Percentiles rank a stretch among this genome's conserved stretches.
These are phyloP conservation scores for Glareola pratincola DNA, from an alignment of 2,113 vertebrate species.

Conservation along the genomic window DNA sequence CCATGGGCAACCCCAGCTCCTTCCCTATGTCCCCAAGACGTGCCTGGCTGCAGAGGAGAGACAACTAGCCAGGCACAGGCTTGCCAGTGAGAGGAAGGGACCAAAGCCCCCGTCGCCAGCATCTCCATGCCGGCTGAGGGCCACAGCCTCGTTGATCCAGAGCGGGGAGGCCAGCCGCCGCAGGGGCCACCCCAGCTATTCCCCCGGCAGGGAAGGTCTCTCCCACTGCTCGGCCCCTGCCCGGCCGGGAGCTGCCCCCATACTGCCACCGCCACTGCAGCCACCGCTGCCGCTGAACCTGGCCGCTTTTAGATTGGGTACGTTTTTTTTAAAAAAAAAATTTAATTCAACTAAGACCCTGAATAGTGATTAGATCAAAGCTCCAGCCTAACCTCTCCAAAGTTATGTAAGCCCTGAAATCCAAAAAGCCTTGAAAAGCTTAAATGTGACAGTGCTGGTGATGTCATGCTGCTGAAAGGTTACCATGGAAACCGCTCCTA, in stretches of 20 bases:
- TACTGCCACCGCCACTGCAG: rapidly evolving
- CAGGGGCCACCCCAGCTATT: too few relatives aligned
- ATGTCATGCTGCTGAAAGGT: conserved; percentile 56
- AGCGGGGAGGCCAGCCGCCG: rapidly evolving
- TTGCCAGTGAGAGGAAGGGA: not conserved
- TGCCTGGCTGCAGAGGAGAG: not conserved
- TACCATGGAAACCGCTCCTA: conserved; percentile 46
- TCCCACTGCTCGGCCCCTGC: rapidly evolving
- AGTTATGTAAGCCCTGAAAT: conserved; percentile 47
- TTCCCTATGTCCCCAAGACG: not conserved
- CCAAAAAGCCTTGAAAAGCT: conserved; percentile 49
- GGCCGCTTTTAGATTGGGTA: not conserved
- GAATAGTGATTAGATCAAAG: conserved; percentile 27
- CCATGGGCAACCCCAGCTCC: not conserved
- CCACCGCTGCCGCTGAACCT: not conserved
- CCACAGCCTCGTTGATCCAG: rapidly evolving
- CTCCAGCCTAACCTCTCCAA: not conserved
- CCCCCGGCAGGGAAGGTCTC: rapidly evolving
- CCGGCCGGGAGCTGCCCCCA: rapidly evolving
- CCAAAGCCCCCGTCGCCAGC: rapidly evolving
- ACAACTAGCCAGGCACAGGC: rapidly evolving
- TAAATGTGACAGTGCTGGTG: conserved; percentile 26
- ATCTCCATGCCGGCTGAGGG: rapidly evolving
- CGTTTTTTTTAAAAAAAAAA: not conserved
- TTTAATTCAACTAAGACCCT: conserved; percentile 24